Conservation (phyloP, 2,888 invertebrate species). For the Frankliniella fusca region DNA sequence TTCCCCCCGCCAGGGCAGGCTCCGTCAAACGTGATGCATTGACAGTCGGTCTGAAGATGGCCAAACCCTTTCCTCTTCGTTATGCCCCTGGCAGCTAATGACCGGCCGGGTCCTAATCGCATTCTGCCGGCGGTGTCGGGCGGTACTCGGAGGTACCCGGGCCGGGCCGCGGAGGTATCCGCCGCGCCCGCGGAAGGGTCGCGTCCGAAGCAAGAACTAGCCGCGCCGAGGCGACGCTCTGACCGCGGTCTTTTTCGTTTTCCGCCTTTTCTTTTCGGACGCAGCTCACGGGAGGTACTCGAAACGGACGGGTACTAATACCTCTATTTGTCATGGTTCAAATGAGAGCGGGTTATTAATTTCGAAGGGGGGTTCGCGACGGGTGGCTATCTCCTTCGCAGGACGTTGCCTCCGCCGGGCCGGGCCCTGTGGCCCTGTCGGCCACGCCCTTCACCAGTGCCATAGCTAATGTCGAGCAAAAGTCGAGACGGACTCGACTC, state of each 20-base stretch:
- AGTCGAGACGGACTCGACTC: too few species aligned
- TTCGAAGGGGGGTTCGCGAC: background rate
- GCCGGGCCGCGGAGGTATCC: background rate
- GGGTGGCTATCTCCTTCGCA: background rate
- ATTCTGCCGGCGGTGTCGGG: background rate
- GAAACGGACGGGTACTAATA: conserved; percentile 1
- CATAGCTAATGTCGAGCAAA: too few species aligned
- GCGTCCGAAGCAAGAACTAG: background rate
- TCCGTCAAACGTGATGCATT: too few species aligned
- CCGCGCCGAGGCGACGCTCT: too few species aligned
- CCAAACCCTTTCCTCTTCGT: too few species aligned
- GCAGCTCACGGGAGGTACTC: background rate
- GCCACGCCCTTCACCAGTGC: too few species aligned
- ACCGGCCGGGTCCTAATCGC: conserved; percentile 8
- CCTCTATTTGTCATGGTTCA: conserved; percentile 25
- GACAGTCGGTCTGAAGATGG: too few species aligned
- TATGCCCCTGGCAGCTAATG: background rate
- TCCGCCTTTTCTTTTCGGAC: background rate
- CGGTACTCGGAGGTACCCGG: background rate
- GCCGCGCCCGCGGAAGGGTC: conserved; percentile 1
- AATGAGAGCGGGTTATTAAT: conserved; percentile 23
- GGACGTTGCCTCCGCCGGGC: too few species aligned
- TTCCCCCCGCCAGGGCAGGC: too few species aligned
- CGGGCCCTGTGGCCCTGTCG: too few species aligned
- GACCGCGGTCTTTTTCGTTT: background rate